Evolutionary conservation across 2,797 vertebrate species (phyloP), one percentile per base, ranked within the genome.

Genomic region (Sorex maritimensis): DNA sequence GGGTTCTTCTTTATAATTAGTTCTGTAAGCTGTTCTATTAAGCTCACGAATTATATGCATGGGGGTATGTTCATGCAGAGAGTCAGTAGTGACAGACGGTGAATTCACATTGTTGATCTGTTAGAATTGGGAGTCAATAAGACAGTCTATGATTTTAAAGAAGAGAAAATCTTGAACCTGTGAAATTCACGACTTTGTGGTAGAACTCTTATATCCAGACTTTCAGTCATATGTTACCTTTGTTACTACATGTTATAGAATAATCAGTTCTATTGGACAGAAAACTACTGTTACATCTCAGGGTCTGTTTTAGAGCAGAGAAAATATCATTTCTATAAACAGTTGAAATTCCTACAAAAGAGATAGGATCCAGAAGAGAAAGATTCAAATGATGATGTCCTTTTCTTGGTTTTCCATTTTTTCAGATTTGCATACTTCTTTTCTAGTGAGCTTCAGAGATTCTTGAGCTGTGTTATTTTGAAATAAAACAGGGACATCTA

Each of bases 21-120:
- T 63, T 67, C 52, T 95, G 92, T 86, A 34, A 93, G 63, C 8
- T 65, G 0, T 91, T 74, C 8, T n/a, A 65, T 93, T 69, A 78
- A 44, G 26, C 52, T 93, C 65, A 49, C 23, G 55, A 67, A 26
- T 26, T 13, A 9, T 19, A 65, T 26, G 24, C 21, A 26, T 26
- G 24, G 5, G 24, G 8, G 21, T 26, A 24, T 21, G 21, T 26
- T 1, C 34, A 17, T 52, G 7, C 73, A 24, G 74, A 38, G 68
- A 79, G 61, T 44, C 38, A 41, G 12, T 38, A 41, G 10, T 82
- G 67, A 67, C 9, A 65, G 74, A 24, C 44, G 13, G 82, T 44
- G 7, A 41, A 71, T 80, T 7, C 28, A 30, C 6, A 11, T 86
- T 65, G 44, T 1, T 79, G 44, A 81, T 74, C 89, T 34, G 7